phyloP scores from a whole-genome alignment of 2,797 vertebrate genomes.

The Tamandua tetradactyla region DNA sequence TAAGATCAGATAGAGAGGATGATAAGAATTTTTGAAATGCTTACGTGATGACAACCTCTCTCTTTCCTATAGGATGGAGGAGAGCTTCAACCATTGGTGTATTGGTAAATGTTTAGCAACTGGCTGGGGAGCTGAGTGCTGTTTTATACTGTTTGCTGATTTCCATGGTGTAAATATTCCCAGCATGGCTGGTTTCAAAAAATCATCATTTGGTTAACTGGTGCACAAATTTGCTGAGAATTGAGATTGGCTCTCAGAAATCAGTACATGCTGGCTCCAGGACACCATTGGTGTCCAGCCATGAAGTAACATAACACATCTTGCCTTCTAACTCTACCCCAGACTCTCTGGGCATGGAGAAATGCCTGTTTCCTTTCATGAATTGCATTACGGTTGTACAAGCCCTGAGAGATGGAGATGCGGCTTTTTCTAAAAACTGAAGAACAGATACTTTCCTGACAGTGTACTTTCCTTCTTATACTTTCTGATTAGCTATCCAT shows the following conservation, averaged over 20 bases:
- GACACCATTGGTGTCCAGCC: not conserved
- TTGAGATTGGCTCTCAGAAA: not conserved
- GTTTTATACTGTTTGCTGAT: not conserved
- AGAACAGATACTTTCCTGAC: not conserved
- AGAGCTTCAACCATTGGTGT: not conserved
- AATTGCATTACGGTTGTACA: not conserved
- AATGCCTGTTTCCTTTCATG: not conserved
- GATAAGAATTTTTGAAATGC: not conserved
- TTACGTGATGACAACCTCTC: not conserved
- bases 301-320: not conserved
- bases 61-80: not conserved
- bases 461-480: not conserved
- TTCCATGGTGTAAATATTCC: not conserved
- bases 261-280: not conserved
- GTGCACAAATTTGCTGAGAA: not conserved
- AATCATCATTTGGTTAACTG: not conserved
- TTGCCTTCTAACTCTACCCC: not conserved
- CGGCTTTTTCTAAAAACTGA: not conserved
- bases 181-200: not conserved
- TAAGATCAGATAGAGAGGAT: not conserved
- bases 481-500: not conserved
- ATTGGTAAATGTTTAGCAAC: not conserved
- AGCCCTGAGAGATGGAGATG: not conserved
- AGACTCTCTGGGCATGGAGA: not conserved
- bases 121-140: not conserved